These are phyloP conservation scores for Chelonoidis abingdonii DNA, from an alignment of 2,113 vertebrate species.

Conservation along the genomic window DNA sequence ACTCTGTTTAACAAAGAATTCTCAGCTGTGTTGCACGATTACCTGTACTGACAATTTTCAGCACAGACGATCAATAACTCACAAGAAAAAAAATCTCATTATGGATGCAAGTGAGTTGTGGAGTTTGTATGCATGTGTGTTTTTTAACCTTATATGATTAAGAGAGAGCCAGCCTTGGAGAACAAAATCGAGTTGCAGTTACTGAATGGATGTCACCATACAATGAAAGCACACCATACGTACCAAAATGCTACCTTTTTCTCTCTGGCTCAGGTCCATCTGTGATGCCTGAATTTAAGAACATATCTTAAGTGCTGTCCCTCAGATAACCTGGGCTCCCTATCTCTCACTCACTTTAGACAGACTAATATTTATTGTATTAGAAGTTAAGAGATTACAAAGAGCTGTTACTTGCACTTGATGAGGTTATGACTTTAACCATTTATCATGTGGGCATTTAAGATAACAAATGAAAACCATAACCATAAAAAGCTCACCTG, in stretches of 20 bases:
- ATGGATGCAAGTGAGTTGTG: fast-evolving
- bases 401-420: not conserved
- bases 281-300: not conserved
- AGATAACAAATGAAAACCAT: not conserved
- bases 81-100: not conserved
- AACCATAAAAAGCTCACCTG: not conserved
- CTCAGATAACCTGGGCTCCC: not conserved
- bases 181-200: not conserved
- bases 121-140: too few species aligned
- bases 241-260: not conserved
- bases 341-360: not conserved
- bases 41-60: not conserved
- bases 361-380: not conserved
- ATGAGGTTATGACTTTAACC: not conserved
- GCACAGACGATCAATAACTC: not conserved
- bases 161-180: not conserved
- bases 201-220: not conserved
- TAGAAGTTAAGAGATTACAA: not conserved
- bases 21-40: not conserved
- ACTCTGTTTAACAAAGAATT: not conserved
- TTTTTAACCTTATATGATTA: not conserved
- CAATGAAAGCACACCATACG: not conserved
- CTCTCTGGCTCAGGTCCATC: not conserved
- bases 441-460: not conserved
- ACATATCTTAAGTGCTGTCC: not conserved